These are phyloP conservation scores for Phengaris alcon DNA, from an alignment of 2,888 invertebrate genomes.

Conservation along the genomic window DNA sequence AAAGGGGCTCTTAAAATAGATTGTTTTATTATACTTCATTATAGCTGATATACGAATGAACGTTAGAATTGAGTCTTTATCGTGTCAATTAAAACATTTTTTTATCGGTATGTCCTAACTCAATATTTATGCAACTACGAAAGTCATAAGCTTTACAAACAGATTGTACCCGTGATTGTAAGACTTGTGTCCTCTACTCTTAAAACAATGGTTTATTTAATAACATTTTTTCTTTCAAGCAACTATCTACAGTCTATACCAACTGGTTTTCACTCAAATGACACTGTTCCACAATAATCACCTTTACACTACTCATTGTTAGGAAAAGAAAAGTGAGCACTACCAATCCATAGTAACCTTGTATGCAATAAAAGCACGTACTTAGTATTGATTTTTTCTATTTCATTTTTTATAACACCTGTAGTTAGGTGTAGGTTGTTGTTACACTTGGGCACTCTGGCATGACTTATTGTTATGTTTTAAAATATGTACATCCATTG, in stretches of 20 bases:
- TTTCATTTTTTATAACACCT: slow-evolving; percentile 43
- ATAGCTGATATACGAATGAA: too few species aligned
- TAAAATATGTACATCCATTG: slow-evolving; percentile 30
- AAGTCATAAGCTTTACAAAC: too few species aligned
- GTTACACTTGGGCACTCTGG: slow-evolving; percentile 49
- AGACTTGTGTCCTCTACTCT: too few species aligned
- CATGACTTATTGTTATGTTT: slow-evolving; percentile 44
- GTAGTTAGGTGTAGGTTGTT: slow-evolving; percentile 45
- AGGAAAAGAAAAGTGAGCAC: slow-evolving; percentile 45
- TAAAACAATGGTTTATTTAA: too few species aligned
- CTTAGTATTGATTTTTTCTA: slow-evolving; percentile 48
- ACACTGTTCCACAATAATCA: slow-evolving; percentile 32
- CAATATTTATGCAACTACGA: too few species aligned
- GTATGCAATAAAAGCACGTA: not conserved
- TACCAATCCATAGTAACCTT: slow-evolving; percentile 47
- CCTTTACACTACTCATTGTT: slow-evolving; percentile 36
- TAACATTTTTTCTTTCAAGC: not conserved
- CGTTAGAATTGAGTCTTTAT: too few species aligned
- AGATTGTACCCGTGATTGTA: too few species aligned
- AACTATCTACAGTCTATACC: not conserved
- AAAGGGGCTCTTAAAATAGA: too few species aligned
- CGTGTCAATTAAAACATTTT: too few species aligned
- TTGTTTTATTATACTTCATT: too few species aligned
- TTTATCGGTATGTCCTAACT: too few species aligned
- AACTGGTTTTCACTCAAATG: not conserved